Conservation (phyloP, 2,888 invertebrate species). For the Erebia epiphron region DNA sequence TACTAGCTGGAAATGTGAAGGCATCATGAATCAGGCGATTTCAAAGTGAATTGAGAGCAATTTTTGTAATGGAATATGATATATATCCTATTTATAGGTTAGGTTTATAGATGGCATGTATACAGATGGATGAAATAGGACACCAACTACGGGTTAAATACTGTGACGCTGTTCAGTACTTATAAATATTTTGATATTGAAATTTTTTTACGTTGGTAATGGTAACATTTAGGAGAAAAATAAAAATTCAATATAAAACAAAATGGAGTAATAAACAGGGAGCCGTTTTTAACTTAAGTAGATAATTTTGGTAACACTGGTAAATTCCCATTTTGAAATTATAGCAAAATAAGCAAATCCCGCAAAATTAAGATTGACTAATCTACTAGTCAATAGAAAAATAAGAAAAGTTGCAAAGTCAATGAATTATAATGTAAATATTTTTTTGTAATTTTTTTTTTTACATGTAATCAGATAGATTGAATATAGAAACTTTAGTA, state of each 20-base stretch:
- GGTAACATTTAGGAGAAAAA: neutral
- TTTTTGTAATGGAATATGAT: too few relatives aligned
- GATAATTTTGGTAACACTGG: neutral
- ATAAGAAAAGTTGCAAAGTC: neutral
- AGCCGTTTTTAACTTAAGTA: conserved; percentile 1
- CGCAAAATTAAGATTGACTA: too few relatives aligned
- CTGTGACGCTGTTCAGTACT: neutral
- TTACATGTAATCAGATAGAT: too few relatives aligned
- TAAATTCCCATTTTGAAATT: neutral
- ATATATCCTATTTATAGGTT: neutral
- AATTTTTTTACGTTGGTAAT: neutral
- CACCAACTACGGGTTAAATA: neutral
- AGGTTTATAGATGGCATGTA: neutral
- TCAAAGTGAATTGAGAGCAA: too few relatives aligned
- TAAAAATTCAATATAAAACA: neutral
- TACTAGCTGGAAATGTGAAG: too few relatives aligned
- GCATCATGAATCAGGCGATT: too few relatives aligned
- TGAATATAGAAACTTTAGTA: neutral
- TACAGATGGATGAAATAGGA: neutral
- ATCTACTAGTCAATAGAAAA: too few relatives aligned
- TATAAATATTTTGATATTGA: neutral
- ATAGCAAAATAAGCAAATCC: neutral
- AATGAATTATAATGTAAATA: too few relatives aligned
- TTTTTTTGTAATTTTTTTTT: too few relatives aligned
- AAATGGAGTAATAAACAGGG: neutral